phyloP scores from a whole-genome alignment of 2,888 invertebrate species.

The Carpatolechia fugitivella region DNA sequence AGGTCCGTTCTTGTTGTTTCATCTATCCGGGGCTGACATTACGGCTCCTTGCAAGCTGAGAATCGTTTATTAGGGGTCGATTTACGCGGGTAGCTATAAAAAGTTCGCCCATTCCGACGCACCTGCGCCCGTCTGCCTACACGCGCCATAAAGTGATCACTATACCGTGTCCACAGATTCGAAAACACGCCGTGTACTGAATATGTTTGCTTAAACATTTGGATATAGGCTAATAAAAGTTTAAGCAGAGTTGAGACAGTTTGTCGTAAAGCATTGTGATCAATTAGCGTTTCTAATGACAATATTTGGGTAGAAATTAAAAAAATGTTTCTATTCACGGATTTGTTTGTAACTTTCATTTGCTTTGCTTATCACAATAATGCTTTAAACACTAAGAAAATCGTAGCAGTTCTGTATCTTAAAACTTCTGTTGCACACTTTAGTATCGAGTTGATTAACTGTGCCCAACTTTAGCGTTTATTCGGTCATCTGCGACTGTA shows the following conservation, averaged over 20 bases:
- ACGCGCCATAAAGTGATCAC: constrained; percentile 7
- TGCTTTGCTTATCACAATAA: no score
- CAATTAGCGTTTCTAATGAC: neutral
- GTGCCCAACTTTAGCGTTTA: neutral
- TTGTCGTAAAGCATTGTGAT: neutral
- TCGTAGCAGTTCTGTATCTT: no score
- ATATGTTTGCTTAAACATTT: neutral
- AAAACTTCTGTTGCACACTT: neutral
- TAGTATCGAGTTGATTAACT: neutral
- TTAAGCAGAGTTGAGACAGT: neutral
- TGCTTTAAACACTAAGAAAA: no score
- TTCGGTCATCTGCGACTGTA: constrained; percentile 2
- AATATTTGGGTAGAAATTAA: no score
- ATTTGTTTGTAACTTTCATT: no score
- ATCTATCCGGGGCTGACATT: constrained; percentile 32
- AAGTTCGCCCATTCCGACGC: constrained; percentile 38
- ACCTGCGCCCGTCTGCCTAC: constrained; percentile 34
- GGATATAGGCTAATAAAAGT: neutral
- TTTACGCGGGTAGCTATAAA: constrained; percentile 43
- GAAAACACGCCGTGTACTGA: neutral
- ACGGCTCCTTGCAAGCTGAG: constrained; percentile 26
- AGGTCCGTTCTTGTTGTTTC: constrained; percentile 28
- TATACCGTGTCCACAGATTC: constrained; percentile 3
- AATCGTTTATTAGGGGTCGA: constrained; percentile 40
- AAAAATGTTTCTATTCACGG: no score